Evolutionary conservation across 2,888 invertebrate species (phyloP), one percentile per base, ranked within the genome.

Genomic region (Lasioglossum figueresi): DNA sequence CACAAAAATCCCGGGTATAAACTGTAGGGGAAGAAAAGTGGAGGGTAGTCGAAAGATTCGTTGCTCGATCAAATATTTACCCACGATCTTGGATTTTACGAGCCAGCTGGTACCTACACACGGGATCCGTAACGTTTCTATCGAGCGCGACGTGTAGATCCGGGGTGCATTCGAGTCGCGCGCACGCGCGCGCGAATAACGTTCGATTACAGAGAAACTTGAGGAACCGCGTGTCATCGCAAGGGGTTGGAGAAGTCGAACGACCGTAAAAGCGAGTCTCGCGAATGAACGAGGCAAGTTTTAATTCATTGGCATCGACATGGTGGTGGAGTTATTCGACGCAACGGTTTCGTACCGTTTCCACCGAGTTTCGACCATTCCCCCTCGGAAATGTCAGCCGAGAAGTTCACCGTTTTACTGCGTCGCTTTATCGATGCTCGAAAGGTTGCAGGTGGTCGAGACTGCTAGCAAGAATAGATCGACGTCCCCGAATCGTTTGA

Each of bases 1-100:
- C 27, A 27, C 2, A 59, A 27, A 34, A 34, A 16, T 66, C 59
- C 27, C 59, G 27, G 23, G 5, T 19, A 66, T 34, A 19, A 66
- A 66, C 34, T 66, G 31, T 19, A 66, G 19, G 6, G 66, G 19
- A 31, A 34, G 66, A 68, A 23, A 80, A 27, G 16, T 27, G 27
- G 16, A 27, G 59, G 27, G 23, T 52, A 23, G 52, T 23, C 14
- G 59, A 59, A 27, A 72, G 71, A 76, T 52, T 80, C 43, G 43
- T 43, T 23, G 16, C 70, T 37, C 82, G 74, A 76, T 89, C 87
- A 85, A 89, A 88, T 85, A 85, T 89, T 89, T 85, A 88, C 52
- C 56, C 48, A 37, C 80, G 88, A 84, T 79, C 80, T 79, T 63
- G 75, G 80, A 81, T 84, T 89, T 88, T 80, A 84, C 82, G 83